These are phyloP conservation scores for Listrodromus nycthemerus DNA, from an alignment of 2,888 invertebrate genomes.

Conservation along the genomic window DNA sequence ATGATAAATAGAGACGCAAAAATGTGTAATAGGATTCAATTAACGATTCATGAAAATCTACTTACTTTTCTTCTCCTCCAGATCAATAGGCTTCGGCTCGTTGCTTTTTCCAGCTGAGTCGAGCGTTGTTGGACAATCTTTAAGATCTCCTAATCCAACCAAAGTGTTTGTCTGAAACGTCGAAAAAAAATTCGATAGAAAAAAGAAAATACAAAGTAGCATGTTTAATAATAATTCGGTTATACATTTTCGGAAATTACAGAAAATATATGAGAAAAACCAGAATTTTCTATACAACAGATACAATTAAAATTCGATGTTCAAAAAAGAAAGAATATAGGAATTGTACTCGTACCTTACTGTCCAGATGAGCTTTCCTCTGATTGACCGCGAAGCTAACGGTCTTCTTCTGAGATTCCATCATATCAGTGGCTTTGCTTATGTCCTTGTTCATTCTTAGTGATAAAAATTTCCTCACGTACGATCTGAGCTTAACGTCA, in stretches of 20 bases:
- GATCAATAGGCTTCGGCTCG: constrained; percentile 85
- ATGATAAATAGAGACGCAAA: neutral
- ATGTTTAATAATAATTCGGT: neutral
- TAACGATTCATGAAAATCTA: constrained; percentile 8
- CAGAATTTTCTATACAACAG: constrained; percentile 4
- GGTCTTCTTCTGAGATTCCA: constrained; percentile 88
- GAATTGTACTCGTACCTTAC: constrained; percentile 81
- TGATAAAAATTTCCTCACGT: constrained; percentile 90
- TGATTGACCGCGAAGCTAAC: constrained; percentile 90
- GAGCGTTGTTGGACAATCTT: constrained; percentile 61
- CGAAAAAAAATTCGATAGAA: neutral
- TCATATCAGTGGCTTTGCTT: constrained; percentile 87
- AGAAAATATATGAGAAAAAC: neutral
- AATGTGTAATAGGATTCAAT: constrained; percentile 26
- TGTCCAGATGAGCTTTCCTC: constrained; percentile 85
- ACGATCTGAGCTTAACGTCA: constrained; percentile 89
- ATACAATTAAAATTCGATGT: neutral
- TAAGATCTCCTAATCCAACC: constrained; percentile 59
- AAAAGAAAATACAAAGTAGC: neutral
- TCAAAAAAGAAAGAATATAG: neutral
- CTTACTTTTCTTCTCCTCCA: constrained; percentile 88
- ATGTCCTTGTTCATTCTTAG: constrained; percentile 90
- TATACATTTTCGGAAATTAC: neutral
- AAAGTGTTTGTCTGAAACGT: constrained; percentile 66
- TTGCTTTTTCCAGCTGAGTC: constrained; percentile 76